phyloP scores from a whole-genome alignment of 2,797 vertebrate genomes.

The Parambassis ranga region DNA sequence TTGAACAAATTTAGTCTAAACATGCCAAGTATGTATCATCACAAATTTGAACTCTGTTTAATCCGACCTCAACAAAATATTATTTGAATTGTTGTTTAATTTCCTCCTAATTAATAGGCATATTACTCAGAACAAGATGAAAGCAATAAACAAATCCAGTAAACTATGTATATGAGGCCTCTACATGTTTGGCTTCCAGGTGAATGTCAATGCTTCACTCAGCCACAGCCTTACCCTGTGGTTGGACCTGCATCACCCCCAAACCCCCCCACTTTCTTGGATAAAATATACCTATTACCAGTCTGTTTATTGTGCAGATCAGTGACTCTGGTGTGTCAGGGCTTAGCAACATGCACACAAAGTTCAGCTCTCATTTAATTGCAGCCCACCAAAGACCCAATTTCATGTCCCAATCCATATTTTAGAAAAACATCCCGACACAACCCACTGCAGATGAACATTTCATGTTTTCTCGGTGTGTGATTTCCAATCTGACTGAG shows the following conservation, averaged over 20 bases:
- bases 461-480: constrained; percentile 74
- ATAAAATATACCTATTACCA: constrained; percentile 47
- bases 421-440: constrained; percentile 70
- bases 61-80: background rate
- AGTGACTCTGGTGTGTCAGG: constrained; percentile 32
- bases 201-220: constrained; percentile 40
- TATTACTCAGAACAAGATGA: constrained; percentile 6
- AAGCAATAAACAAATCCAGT: constrained; percentile 12
- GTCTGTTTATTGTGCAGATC: constrained; percentile 35
- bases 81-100: background rate
- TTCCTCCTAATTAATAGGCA: background rate
- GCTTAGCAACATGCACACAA: constrained; percentile 37
- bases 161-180: no score
- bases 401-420: constrained; percentile 59
- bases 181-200: constrained; percentile 27
- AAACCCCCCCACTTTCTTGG: constrained; percentile 19
- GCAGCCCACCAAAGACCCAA: constrained; percentile 55
- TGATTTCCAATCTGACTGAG: constrained; percentile 78
- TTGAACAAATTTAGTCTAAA: background rate
- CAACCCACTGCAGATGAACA: constrained; percentile 68
- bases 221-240: constrained; percentile 17
- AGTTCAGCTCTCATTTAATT: constrained; percentile 69
- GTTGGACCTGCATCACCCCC: constrained; percentile 19
- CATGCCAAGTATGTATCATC: background rate
- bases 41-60: background rate